Conservation (phyloP, 2,888 invertebrate species). For the Acrocyrtus sp. region DNA sequence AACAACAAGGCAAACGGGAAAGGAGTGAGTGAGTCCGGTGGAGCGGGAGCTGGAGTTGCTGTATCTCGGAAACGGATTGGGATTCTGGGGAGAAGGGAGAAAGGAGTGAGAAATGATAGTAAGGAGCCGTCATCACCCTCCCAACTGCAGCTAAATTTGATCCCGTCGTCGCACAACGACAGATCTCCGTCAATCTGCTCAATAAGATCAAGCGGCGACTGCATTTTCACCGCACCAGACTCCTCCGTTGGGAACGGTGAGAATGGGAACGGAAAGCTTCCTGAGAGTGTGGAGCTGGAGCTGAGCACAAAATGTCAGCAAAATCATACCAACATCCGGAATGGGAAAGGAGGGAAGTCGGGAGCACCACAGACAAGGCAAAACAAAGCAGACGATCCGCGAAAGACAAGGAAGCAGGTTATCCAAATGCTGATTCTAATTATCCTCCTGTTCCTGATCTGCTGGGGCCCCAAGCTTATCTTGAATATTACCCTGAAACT, state of each 20-base stretch:
- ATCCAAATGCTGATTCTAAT: constrained; percentile 70
- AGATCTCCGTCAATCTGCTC: neutral
- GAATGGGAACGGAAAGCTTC: neutral
- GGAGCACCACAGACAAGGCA: neutral
- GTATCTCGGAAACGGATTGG: too few species aligned
- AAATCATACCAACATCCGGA: neutral
- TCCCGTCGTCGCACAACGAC: neutral
- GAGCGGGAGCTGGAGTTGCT: too few species aligned
- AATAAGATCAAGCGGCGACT: neutral
- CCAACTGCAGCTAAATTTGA: too few species aligned
- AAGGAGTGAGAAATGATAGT: too few species aligned
- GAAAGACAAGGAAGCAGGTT: constrained; percentile 63
- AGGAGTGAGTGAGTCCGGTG: too few species aligned
- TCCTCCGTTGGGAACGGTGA: neutral
- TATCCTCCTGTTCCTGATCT: constrained; percentile 67
- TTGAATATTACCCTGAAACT: constrained; percentile 66
- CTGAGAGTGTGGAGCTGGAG: too few species aligned
- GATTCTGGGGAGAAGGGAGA: too few species aligned
- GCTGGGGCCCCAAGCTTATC: constrained; percentile 69
- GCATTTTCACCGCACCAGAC: neutral
- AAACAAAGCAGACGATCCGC: neutral
- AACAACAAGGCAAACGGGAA: too few species aligned
- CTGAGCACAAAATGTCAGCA: neutral
- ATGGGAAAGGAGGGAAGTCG: too few species aligned
- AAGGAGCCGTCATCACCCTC: too few species aligned